Percentiles rank a stretch among this genome's conserved stretches.
Conservation (phyloP, 1,140 invertebrate species). For the Neuroterus valhalla region DNA sequence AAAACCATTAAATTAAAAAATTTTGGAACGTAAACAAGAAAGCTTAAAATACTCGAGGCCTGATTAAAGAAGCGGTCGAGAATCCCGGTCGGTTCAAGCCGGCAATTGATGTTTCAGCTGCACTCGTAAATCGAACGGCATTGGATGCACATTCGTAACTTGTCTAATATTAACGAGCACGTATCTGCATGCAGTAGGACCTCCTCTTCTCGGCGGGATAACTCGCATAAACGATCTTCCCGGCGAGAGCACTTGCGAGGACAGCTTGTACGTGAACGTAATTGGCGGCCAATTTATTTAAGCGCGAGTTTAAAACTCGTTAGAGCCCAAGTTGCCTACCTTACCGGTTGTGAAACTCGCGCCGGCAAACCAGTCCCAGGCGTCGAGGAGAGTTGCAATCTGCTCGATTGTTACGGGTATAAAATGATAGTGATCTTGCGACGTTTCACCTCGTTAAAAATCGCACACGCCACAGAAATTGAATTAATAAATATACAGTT, state of each 20-base stretch:
- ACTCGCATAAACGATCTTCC: slow-evolving; percentile 34
- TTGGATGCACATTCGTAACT: slow-evolving; percentile 20
- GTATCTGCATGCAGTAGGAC: slow-evolving; percentile 25
- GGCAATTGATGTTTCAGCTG: slow-evolving; percentile 27
- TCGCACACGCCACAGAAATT: neutral
- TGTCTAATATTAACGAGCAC: slow-evolving; percentile 51
- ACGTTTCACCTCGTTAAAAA: slow-evolving; percentile 23
- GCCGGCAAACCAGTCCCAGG: slow-evolving; percentile 29
- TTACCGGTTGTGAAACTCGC: slow-evolving; percentile 65
- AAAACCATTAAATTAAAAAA: neutral
- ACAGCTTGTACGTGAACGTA: slow-evolving; percentile 49
- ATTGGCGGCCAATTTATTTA: slow-evolving; percentile 64
- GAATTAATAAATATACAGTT: neutral
- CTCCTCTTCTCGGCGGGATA: slow-evolving; percentile 2
- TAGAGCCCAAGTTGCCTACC: slow-evolving; percentile 62
- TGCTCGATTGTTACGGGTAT: slow-evolving; percentile 21
- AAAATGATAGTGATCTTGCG: slow-evolving; percentile 24
- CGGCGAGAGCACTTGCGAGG: slow-evolving; percentile 38
- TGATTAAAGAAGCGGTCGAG: neutral
- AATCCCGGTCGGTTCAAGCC: neutral
- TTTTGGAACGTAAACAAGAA: neutral
- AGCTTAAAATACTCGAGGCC: neutral
- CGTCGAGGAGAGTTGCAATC: slow-evolving; percentile 30
- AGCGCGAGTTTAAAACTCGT: slow-evolving; percentile 58
- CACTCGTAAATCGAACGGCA: slow-evolving; percentile 47